A percentile compares a stretch with the other conserved stretches of the same genome.
phyloP scores from a whole-genome alignment of 2,113 vertebrate genomes.

The Lophura nycthemera region DNA sequence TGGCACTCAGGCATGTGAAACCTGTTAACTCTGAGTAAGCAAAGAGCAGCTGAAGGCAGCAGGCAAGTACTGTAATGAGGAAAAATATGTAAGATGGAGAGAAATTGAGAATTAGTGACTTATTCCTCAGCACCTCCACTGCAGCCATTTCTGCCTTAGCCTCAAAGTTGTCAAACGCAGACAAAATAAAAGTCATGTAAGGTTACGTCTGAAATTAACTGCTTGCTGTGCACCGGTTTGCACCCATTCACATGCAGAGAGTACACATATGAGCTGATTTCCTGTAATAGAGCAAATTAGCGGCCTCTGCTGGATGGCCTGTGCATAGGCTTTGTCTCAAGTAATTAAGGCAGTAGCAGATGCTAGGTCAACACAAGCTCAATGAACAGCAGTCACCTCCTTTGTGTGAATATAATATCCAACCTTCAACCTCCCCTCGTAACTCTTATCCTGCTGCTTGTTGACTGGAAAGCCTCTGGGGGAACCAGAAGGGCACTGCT shows the following conservation, averaged over 20 bases:
- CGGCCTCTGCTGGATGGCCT: fast-evolving
- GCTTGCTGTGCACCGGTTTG: no score
- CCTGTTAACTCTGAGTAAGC: neutral
- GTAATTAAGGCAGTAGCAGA: neutral
- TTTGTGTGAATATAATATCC: neutral
- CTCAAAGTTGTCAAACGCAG: neutral
- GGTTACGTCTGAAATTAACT: neutral
- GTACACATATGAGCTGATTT: neutral
- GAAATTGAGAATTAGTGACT: neutral
- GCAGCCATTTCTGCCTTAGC: neutral
- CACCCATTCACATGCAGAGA: fast-evolving
- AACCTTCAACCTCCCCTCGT: neutral
- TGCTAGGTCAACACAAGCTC: neutral
- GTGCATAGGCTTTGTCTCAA: fast-evolving
- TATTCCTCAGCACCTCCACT: neutral
- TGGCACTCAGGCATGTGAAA: neutral
- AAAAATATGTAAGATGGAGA: neutral
- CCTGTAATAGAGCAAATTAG: neutral
- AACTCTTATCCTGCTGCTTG: neutral
- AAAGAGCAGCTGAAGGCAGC: neutral
- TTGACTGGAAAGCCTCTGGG: neutral
- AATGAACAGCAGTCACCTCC: neutral
- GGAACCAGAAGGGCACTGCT: neutral
- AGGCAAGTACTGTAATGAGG: neutral
- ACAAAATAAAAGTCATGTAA: neutral